These are phyloP conservation scores for Philaenus spumarius DNA, from an alignment of 1,140 invertebrate species.

Conservation along the genomic window DNA sequence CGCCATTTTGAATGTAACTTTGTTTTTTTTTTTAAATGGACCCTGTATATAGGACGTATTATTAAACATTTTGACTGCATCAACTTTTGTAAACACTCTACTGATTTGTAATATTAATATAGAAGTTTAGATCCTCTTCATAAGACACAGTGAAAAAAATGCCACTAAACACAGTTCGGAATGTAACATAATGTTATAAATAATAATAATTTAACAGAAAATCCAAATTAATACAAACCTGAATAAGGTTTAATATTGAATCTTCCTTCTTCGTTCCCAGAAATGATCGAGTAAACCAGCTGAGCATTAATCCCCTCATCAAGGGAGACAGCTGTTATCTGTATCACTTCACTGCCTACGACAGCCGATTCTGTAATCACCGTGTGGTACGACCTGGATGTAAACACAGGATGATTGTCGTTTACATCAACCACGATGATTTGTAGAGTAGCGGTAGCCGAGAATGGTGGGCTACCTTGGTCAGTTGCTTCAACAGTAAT, in stretches of 20 bases:
- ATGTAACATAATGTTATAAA: too few species aligned
- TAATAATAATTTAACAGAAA: too few species aligned
- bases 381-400: constrained; percentile 69
- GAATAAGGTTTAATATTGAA: constrained; percentile 66
- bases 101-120: too few species aligned
- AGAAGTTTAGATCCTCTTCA: too few species aligned
- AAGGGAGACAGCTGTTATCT: constrained; percentile 81
- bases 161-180: too few species aligned
- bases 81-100: too few species aligned
- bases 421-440: constrained; percentile 82
- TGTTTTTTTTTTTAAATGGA: too few species aligned
- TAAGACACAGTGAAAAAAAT: too few species aligned
- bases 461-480: constrained; percentile 77
- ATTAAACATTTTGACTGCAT: too few species aligned
- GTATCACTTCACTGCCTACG: constrained; percentile 64
- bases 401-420: constrained; percentile 82
- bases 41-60: too few species aligned
- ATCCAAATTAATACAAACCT: constrained; percentile 43
- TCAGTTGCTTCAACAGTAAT: constrained; percentile 89
- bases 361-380: constrained; percentile 70
- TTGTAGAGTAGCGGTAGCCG: constrained; percentile 79
- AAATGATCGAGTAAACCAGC: constrained; percentile 82
- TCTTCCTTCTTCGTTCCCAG: constrained; percentile 80
- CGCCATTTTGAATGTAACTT: too few species aligned
- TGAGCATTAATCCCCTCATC: constrained; percentile 91